Evolutionary conservation across 2,888 invertebrate species (phyloP), one percentile per base, ranked within the genome.

Genomic region (Euphydryas editha): DNA sequence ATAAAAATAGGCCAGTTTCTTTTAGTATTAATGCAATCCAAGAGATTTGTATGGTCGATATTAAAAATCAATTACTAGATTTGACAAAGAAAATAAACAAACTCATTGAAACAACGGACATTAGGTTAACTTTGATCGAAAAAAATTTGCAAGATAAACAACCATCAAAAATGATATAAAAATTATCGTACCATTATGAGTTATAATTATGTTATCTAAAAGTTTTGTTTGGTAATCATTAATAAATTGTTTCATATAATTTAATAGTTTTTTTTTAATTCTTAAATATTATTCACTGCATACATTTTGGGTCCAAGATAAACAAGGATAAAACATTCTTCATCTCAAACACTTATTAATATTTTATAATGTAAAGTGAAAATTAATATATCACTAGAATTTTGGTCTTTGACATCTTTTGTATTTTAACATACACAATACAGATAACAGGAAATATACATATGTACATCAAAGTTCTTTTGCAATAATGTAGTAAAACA

Each of bases 11-110:
- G 69, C 86, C 88, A 8, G 78, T 85, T 68, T 91, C 92, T 1
- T 77, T 90, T 54, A 88, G 82, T 15, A 82, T 92, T 10, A 90
- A 85, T 72, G 86, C 89, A 8, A 91, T 92, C 78, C 92, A 92
- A 79, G 92, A 92, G 75, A 89, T 92, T 75, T 92, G 91, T 65
- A 90, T 92, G 88, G 86, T 90, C 0, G 92, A 92, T 70, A 87
- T 92, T 59, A 92, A 90, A 71, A 91, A 81, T 46, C 92, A 92
- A 71, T 71, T 92, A 20, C 46, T 79, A 30, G 92, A 92, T 20
- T 74, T 92, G 62, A 86, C 87, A 0, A 92, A 91, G 72, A 90
- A 83, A 72, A 78, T 92, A 6, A 88, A 86, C 63, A 91, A 86
- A 71, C 75, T 92, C 61, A 77, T 86, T 5, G 92, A 92, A 70